Percentiles rank a stretch among this genome's conserved stretches.
Conservation (phyloP, 2,113 vertebrate species). For the Monopterus albus region DNA sequence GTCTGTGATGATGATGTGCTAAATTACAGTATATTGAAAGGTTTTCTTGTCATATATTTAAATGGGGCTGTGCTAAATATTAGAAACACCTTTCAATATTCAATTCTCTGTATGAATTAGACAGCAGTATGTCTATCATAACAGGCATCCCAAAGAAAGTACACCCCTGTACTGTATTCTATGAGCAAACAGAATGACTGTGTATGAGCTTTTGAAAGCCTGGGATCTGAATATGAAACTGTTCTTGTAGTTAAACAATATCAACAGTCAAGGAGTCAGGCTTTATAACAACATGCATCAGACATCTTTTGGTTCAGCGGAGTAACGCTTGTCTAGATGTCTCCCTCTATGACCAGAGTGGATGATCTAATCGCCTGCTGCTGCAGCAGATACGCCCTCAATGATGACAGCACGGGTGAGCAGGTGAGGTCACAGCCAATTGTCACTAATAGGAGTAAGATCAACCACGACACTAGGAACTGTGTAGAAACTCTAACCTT, state of each 20-base stretch:
- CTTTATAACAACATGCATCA: slow-evolving; percentile 65
- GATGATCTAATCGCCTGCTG: slow-evolving; percentile 64
- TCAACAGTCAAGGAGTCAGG: slow-evolving; percentile 60
- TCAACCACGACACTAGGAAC: slow-evolving; percentile 70
- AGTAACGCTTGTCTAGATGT: slow-evolving; percentile 71
- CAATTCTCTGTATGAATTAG: no score
- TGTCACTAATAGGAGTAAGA: slow-evolving; percentile 75
- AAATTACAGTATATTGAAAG: background rate
- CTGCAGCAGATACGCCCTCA: slow-evolving; percentile 56
- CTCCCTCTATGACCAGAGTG: slow-evolving; percentile 69
- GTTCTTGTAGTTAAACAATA: slow-evolving; percentile 54
- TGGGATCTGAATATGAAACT: slow-evolving; percentile 37
- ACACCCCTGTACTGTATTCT: slow-evolving; percentile 20
- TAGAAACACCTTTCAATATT: background rate
- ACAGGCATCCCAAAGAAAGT: background rate
- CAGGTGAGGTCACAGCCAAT: slow-evolving; percentile 83
- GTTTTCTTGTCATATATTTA: no score
- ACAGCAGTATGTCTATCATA: background rate
- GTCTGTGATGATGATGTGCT: background rate
- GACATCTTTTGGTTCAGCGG: slow-evolving; percentile 57
- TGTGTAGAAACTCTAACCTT: slow-evolving; percentile 75
- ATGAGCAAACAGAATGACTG: background rate
- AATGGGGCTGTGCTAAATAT: background rate
- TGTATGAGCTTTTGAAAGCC: slow-evolving; percentile 7
- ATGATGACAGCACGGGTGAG: slow-evolving; percentile 73